These are phyloP conservation scores for Brienomyrus brachyistius DNA, from an alignment of 2,113 vertebrate genomes.

Conservation along the genomic window DNA sequence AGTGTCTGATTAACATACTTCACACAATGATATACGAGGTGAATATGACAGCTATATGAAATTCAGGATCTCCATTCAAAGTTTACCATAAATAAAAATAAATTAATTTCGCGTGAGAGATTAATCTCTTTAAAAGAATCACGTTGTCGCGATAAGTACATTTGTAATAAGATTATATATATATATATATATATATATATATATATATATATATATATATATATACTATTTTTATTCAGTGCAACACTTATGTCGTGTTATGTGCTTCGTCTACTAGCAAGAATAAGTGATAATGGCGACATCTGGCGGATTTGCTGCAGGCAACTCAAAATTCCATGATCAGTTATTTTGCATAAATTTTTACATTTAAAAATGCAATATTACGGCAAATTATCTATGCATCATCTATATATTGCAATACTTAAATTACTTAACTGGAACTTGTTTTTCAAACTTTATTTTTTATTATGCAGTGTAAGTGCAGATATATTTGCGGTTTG, in stretches of 20 bases:
- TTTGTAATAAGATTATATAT: not conserved
- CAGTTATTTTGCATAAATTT: not conserved
- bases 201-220: no score
- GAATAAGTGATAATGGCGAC: not conserved
- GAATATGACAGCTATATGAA: not conserved
- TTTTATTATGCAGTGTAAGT: not conserved
- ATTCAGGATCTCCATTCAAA: not conserved
- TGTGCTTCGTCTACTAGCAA: not conserved
- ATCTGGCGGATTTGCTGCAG: not conserved
- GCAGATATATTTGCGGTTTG: not conserved
- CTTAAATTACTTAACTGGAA: not conserved
- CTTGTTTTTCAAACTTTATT: not conserved
- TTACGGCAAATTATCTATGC: not conserved
- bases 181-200: no score
- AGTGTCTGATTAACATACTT: not conserved
- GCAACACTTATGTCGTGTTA: not conserved
- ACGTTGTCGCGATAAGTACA: not conserved
- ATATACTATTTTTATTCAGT: not conserved
- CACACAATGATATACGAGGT: not conserved
- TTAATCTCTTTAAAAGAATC: not conserved
- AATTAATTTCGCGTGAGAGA: not conserved
- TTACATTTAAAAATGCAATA: not conserved
- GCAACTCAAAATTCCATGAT: not conserved
- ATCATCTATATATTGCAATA: not conserved
- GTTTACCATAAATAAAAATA: not conserved